phyloP scores from a whole-genome alignment of 2,797 vertebrate genomes.

The Streptopelia turtur region DNA sequence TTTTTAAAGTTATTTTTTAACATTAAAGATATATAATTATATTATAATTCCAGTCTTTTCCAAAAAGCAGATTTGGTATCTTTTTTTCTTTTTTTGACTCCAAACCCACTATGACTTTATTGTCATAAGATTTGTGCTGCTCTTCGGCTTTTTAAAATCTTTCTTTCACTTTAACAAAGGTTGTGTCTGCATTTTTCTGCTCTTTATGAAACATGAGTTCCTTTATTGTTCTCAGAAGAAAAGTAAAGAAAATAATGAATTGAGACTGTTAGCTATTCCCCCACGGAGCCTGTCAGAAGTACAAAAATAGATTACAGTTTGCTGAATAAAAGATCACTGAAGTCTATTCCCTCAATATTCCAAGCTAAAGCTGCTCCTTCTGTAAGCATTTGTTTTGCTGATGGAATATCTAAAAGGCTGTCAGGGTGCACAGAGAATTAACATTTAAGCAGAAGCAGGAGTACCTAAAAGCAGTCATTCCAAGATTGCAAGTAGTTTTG shows the following conservation, averaged over 20 bases:
- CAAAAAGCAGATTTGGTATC: background rate
- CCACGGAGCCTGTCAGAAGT: background rate
- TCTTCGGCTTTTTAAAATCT: background rate
- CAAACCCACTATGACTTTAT: background rate
- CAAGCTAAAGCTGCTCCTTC: background rate
- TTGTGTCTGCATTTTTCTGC: background rate
- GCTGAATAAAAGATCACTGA: background rate
- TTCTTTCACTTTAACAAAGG: background rate
- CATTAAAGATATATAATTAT: background rate
- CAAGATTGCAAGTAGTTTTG: background rate
- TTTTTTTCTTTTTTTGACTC: background rate
- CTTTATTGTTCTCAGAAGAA: background rate
- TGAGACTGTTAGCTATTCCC: background rate
- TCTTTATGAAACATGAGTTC: background rate
- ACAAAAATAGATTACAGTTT: background rate
- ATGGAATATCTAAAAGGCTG: background rate
- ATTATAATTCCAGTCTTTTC: background rate
- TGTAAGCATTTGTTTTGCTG: background rate
- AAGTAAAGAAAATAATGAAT: background rate
- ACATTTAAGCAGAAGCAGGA: background rate
- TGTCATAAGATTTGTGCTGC: background rate
- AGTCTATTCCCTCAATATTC: background rate
- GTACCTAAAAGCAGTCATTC: background rate
- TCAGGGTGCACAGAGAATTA: background rate
- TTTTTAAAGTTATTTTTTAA: background rate